phyloP scores from a whole-genome alignment of 2,797 vertebrate species.

The Lagocephalus sceleratus region DNA sequence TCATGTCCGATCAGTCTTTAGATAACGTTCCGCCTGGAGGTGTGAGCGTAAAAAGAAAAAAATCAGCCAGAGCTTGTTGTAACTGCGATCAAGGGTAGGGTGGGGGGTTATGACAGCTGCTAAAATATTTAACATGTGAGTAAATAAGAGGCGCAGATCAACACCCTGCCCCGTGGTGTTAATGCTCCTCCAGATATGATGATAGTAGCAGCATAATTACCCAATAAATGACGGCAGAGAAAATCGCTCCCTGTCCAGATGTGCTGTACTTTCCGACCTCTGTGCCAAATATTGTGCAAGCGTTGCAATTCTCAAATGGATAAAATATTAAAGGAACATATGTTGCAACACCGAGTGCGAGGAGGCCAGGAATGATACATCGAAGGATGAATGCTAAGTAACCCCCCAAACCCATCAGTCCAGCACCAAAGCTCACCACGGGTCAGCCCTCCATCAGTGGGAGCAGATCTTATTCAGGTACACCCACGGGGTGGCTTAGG shows the following conservation, averaged over 20 bases:
- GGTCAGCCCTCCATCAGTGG: constrained; percentile 9
- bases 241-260: not conserved
- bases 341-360: too few species aligned
- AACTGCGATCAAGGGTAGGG: not conserved
- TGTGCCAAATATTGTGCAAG: not conserved
- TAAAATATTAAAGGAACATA: too few species aligned
- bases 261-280: not conserved
- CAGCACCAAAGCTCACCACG: constrained; percentile 13
- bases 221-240: not conserved
- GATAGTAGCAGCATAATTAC: not conserved
- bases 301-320: not conserved
- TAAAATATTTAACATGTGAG: not conserved
- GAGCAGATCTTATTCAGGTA: constrained; percentile 37
- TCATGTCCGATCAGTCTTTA: not conserved
- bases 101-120: not conserved
- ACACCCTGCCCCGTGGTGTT: not conserved
- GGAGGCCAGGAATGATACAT: not conserved
- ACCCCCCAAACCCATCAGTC: not conserved
- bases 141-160: not conserved
- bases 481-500: constrained; percentile 35
- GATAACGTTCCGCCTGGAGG: not conserved
- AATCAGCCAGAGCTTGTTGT: not conserved
- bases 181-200: not conserved
- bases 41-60: not conserved
- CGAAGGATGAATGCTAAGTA: not conserved